Percentiles rank a stretch among this genome's conserved stretches.
phyloP scores from a whole-genome alignment of 2,113 vertebrate genomes.

The Nycticryphes semicollaris region DNA sequence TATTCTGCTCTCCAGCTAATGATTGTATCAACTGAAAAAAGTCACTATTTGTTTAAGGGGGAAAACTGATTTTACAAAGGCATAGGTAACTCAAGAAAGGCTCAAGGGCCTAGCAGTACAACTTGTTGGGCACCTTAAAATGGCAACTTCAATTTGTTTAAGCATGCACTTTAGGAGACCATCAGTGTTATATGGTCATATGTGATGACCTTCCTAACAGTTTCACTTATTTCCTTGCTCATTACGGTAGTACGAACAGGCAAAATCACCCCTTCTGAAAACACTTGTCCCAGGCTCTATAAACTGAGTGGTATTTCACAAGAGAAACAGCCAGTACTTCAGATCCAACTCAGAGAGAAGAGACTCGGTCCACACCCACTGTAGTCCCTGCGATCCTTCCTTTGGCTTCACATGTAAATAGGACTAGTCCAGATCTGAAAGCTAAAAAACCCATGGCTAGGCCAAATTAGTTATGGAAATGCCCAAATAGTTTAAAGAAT shows the following conservation, averaged over 20 bases:
- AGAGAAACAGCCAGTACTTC: background rate
- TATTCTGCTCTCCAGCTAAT: background rate
- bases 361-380: background rate
- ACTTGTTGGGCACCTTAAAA: background rate
- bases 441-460: background rate
- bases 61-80: background rate
- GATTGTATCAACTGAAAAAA: background rate
- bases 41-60: background rate
- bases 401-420: accelerated
- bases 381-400: background rate
- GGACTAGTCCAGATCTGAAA: background rate
- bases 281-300: background rate
- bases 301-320: background rate
- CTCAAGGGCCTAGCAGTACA: background rate
- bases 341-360: accelerated
- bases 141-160: background rate
- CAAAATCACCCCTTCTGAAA: background rate
- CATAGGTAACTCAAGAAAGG: background rate
- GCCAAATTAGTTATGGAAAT: background rate
- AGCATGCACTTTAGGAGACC: background rate
- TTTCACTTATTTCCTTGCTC: background rate
- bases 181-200: background rate
- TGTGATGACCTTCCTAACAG: background rate
- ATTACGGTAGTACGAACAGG: background rate
- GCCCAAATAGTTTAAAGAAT: background rate